A percentile compares a stretch with the other conserved stretches of the same genome.
Conservation (phyloP, 2,888 invertebrate species). For the Endotricha flammealis region DNA sequence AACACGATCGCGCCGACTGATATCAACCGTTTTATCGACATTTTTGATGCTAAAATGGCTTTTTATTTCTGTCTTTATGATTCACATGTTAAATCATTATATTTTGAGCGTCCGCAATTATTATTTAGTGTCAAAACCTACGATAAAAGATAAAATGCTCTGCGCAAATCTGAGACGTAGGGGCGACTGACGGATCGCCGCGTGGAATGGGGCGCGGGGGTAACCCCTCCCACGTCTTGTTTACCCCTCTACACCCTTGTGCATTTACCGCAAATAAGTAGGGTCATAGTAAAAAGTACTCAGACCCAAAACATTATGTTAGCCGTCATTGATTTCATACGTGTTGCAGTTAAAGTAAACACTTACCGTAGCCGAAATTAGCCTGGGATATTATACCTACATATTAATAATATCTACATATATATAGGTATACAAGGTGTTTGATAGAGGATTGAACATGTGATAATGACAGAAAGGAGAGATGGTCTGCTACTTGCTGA, state of each 20-base stretch:
- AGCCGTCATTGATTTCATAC: no score
- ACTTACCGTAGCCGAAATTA: no score
- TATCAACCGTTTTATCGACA: conserved; percentile 28
- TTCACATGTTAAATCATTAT: conserved; percentile 27
- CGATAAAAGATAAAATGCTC: conserved; percentile 61
- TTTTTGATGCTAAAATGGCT: conserved; percentile 24
- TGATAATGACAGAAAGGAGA: no score
- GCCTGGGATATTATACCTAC: no score
- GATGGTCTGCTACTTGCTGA: no score
- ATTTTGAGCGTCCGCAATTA: conserved; percentile 22
- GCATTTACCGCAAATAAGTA: conserved; percentile 2
- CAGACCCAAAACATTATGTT: no score
- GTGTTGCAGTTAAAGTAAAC: no score
- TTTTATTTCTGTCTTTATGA: conserved; percentile 4
- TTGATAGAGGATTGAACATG: no score
- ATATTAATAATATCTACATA: no score
- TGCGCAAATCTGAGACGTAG: conserved; percentile 72
- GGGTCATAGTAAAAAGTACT: no score
- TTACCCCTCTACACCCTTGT: conserved; percentile 33
- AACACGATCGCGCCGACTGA: conserved; percentile 44
- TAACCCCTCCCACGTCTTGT: conserved; percentile 31
- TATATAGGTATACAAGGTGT: no score
- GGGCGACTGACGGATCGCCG: conserved; percentile 66
- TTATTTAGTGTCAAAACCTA: conserved; percentile 29
- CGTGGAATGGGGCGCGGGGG: conserved; percentile 56